Base-by-base conservation (phyloP, 2,113 vertebrate species). In the Cebidichthys violaceus region DNA sequence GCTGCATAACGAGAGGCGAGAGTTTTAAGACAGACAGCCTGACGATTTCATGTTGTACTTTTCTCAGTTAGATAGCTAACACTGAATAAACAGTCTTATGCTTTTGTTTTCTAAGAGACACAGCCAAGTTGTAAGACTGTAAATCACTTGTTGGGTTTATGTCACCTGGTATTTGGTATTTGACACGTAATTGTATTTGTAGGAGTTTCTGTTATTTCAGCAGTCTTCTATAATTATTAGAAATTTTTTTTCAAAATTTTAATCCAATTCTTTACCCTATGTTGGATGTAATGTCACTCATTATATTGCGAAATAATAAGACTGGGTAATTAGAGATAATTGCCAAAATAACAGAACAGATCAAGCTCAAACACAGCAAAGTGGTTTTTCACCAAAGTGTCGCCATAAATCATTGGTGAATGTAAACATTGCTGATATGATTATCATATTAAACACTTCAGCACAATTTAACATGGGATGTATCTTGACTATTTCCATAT, bases 271-370 rank as follows among this genome's bases (percentile, higher is more conserved):
- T 54, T 35, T 22, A 2, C 17, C 18, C 14, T 35, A 41, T 11
- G 9, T 61, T 43, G 37, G 68, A 39, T 64, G 2, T 14, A 29
- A 69, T 66, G 31, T 67, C n/a, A 73, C 3, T 70, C 37, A 77
- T 70, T 52, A 64, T 47, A 29, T 13, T 0, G 0, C 62, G 31
- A 22, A 70, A 67, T 11, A 81, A 54, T 45, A 20, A n/a, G 39
- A 77, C 85, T 62, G 66, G 57, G 24, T 74, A 37, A 77, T 86
- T 75, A 50, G 31, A 80, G 6, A 57, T 62, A 70, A 82, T 70
- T 61, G 17, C 18, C 24, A 31, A 54, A 74, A 55, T 69, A 35
- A 67, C 43, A 82, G 17, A 31, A 47, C 22, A 31, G 18, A 50
- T 77, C 4, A 66, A 66, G 41, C 14, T 24, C 20, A 82, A 69